Base-by-base conservation (phyloP, 1,140 invertebrate species). In the Panagrolaimus sp. region DNA sequence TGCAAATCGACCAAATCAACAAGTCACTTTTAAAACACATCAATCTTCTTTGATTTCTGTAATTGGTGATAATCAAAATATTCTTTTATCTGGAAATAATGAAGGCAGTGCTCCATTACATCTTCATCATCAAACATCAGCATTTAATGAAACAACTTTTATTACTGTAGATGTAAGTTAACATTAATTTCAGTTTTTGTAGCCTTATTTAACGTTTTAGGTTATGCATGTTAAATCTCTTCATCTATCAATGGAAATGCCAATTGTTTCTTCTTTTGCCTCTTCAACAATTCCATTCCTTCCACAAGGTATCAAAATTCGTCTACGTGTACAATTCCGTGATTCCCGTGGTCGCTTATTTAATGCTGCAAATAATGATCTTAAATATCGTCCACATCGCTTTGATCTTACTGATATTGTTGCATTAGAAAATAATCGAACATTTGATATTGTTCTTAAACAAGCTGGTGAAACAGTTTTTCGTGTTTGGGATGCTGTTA, bases 121-220 rank as follows among this genome's bases (percentile, higher is more conserved):
- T 1, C 20, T 57, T 27, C 20, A 20, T 11, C 51, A 57, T 25
- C 13, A 27, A 8, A 27, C 20, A 20, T 57, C 51, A 2, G 51
- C 51, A 20, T 57, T 57, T 16, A 57, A 57, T 57, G 51, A 57
- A 57, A 57, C 51, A 9, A 27, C 51, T 20, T 57, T 57, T 27
- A 27, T 57, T 20, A 57, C 51, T 11, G 51, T 57, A 11, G 51
- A 57, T 25, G 51, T 57, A 38, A 38, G 31, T 38, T 38, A 4
- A 38, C n/a, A n/a, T n/a, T 38, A 7, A 2, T 7, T 38, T 38
- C 31, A n/a, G n/a, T 38, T 38, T 38, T 38, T 38, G 7, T 38
- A 38, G 31, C 31, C 7, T 38, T 38, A 38, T 4, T 38, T 38
- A 38, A 38, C 7, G n/a, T 38, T 38, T 38, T 38, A 38, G 31